These are phyloP conservation scores for Zonitis immaculata DNA, from an alignment of 2,888 invertebrate genomes.

Conservation along the genomic window DNA sequence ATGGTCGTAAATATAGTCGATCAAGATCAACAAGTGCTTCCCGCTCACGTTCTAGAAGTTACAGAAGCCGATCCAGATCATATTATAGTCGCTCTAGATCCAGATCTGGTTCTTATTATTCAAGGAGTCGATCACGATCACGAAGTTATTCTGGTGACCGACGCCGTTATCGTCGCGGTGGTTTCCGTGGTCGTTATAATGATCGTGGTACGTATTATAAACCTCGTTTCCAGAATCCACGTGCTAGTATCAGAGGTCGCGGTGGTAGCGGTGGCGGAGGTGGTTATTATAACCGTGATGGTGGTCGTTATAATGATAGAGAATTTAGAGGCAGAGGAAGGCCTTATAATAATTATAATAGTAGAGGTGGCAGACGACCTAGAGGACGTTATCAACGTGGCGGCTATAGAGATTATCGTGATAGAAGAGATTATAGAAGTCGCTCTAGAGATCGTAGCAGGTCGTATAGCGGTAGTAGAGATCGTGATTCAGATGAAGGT, in stretches of 20 bases:
- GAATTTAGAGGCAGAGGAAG: conserved; percentile 44
- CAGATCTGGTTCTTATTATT: conserved; percentile 52
- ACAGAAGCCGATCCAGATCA: conserved; percentile 55
- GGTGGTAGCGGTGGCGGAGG: conserved; percentile 44
- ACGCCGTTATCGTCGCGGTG: conserved; percentile 48
- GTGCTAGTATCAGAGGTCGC: conserved; percentile 52
- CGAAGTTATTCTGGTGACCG: conserved; percentile 55
- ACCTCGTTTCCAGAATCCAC: conserved; percentile 66
- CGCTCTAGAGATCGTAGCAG: conserved; percentile 50
- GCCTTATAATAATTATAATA: conserved; percentile 39
- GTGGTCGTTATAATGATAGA: conserved; percentile 39
- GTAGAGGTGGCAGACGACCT: conserved; percentile 35
- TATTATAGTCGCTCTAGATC: conserved; percentile 55
- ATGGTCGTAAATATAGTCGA: conserved; percentile 48
- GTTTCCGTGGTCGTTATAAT: conserved; percentile 51
- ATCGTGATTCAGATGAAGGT: conserved; percentile 41
- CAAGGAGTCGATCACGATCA: conserved; percentile 56
- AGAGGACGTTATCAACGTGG: conserved; percentile 44
- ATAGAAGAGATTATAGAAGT: conserved; percentile 58
- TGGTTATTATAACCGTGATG: conserved; percentile 44
- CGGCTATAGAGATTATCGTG: conserved; percentile 64
- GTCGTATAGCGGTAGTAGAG: conserved; percentile 52
- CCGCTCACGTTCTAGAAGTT: conserved; percentile 48
- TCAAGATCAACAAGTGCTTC: conserved; percentile 50
- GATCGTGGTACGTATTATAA: conserved; percentile 76